Percentiles rank a stretch among this genome's conserved stretches.
Conservation (phyloP, 1,140 invertebrate species). For the Diorhabda sublineata region DNA sequence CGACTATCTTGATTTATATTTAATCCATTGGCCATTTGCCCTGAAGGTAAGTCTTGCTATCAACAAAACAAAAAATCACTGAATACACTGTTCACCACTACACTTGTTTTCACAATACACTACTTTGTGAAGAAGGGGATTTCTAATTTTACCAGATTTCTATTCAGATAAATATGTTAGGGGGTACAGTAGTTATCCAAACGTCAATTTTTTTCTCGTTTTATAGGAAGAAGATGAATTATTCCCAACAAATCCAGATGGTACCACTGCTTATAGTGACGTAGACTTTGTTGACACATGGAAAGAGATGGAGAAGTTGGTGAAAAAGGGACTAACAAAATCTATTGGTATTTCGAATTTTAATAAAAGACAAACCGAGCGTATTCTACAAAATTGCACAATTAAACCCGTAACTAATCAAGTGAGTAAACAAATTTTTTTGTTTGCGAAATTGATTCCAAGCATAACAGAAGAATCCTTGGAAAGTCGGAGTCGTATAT, state of each 20-base stretch:
- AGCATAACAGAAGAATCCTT: too few species aligned
- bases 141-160: too few species aligned
- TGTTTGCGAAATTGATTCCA: too few species aligned
- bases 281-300: constrained; percentile 89
- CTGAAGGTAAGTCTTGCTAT: constrained; percentile 24
- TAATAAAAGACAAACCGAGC: constrained; percentile 74
- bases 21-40: constrained; percentile 75
- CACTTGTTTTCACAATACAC: too few species aligned
- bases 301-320: constrained; percentile 79
- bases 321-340: constrained; percentile 63
- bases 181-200: too few species aligned
- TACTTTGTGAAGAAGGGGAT: too few species aligned
- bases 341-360: constrained; percentile 92
- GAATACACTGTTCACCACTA: too few species aligned
- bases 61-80: too few species aligned
- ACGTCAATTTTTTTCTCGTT: too few species aligned
- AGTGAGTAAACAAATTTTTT: constrained; percentile 11
- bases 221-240: constrained; percentile 53
- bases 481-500: too few species aligned
- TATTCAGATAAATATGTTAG: too few species aligned
- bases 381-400: constrained; percentile 54
- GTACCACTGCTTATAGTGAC: constrained; percentile 49
- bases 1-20: constrained; percentile 72
- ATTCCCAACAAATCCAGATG: constrained; percentile 60
- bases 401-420: constrained; percentile 29